Percentiles rank a stretch among this genome's conserved stretches.
phyloP scores from a whole-genome alignment of 2,888 invertebrate genomes.

The Epsilonema sp. region DNA sequence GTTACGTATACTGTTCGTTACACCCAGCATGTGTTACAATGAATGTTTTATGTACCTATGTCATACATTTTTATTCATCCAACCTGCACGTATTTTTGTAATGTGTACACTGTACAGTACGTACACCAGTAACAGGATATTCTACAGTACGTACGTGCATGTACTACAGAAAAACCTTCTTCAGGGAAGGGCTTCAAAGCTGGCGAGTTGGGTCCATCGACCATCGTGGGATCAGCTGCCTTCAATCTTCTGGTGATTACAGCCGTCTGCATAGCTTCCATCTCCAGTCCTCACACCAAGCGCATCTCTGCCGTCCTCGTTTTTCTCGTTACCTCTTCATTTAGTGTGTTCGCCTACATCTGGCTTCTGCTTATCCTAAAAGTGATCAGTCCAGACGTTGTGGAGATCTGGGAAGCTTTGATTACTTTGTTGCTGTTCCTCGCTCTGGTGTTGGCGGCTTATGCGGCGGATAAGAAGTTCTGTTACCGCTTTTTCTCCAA shows the following conservation, averaged over 20 bases:
- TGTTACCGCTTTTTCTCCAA: no score
- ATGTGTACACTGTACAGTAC: no score
- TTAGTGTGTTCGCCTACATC: constrained; percentile 28
- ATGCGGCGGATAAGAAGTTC: constrained; percentile 35
- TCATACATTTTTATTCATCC: no score
- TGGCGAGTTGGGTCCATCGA: constrained; percentile 38
- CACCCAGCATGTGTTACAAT: no score
- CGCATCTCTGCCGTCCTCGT: constrained; percentile 24
- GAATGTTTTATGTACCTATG: no score
- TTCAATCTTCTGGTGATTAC: constrained; percentile 38
- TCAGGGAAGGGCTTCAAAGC: constrained; percentile 18
- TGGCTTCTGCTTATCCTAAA: constrained; percentile 28
- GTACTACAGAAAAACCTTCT: constrained; percentile 13
- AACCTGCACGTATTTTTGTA: no score
- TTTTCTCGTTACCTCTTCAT: constrained; percentile 25
- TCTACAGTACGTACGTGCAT: no score
- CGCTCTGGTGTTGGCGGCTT: constrained; percentile 38
- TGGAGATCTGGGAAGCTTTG: constrained; percentile 41
- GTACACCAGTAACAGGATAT: no score
- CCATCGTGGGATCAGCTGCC: constrained; percentile 40
- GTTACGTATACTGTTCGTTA: no score
- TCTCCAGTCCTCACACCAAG: constrained; percentile 33
- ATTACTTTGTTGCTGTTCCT: constrained; percentile 40
- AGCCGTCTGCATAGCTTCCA: constrained; percentile 35
- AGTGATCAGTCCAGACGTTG: constrained; percentile 15